A percentile compares a stretch with the other conserved stretches of the same genome.
phyloP scores from a whole-genome alignment of 2,888 invertebrate species.

The Synanthedon vespiformis region DNA sequence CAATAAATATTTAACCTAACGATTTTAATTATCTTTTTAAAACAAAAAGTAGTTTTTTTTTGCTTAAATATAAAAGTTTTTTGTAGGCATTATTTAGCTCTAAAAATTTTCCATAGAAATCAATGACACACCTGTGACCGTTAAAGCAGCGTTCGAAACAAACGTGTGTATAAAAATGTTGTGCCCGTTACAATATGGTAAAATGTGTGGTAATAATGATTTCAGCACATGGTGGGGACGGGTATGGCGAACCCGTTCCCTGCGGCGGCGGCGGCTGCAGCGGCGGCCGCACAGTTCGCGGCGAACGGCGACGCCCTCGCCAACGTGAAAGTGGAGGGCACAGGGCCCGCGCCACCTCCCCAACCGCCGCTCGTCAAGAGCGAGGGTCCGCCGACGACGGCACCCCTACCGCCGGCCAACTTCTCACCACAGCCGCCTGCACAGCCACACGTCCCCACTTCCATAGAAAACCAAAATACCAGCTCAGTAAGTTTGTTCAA shows the following conservation, averaged over 20 bases:
- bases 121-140: no score
- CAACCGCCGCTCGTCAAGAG: conserved; percentile 64
- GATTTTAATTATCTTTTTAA: no score
- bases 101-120: no score
- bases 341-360: conserved; percentile 45
- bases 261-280: conserved; percentile 74
- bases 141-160: no score
- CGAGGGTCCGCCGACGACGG: conserved; percentile 62
- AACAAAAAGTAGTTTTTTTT: no score
- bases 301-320: conserved; percentile 68
- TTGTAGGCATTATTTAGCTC: no score
- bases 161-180: neutral
- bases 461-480: conserved; percentile 72
- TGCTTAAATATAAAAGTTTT: no score
- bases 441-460: conserved; percentile 58
- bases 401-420: conserved; percentile 54
- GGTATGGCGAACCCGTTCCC: conserved; percentile 84
- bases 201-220: conserved; percentile 1
- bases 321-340: conserved; percentile 59
- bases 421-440: conserved; percentile 58
- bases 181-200: neutral
- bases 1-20: no score
- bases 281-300: conserved; percentile 71
- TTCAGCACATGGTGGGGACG: conserved; percentile 95
- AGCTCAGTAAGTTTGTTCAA: conserved; percentile 37